Base-by-base conservation (phyloP, 1,140 invertebrate genomes). In the Adoxophyes honmai region DNA sequence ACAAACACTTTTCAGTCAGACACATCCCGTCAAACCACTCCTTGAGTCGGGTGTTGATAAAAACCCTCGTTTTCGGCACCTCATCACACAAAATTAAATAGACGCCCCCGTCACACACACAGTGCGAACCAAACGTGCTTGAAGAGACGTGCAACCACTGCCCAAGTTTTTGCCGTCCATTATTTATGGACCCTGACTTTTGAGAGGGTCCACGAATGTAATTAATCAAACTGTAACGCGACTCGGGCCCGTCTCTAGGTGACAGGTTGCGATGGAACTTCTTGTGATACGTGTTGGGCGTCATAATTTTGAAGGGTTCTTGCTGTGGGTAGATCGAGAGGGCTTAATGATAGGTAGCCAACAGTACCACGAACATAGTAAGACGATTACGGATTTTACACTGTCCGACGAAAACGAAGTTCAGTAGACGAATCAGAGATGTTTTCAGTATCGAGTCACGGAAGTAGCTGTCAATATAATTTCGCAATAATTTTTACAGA, bases 281-380 rank as follows among this genome's bases (percentile, higher is more conserved):
- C 42, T 48, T 48, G 42, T n/a, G 16, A 21, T 48, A 48, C 42
- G 42, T 48, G 42, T 13, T 48, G n/a, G 15, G 42, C 42, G 42
- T 48, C 18, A 48, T 48, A 48, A 48, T 48, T 21, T 44, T 48
- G 42, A 33, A 6, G 15, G 11, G 16, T 18, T 48, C 11, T 48
- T 11, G 42, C 16, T 21, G 2, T 13, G 16, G 21, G 16, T 48
- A 18, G 15, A 16, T 15, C 1, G 38, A 39, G 18, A 15, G 13
- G 14, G 6, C n/a, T 7, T 28, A 28, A 33, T 44, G 15, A 4
- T 44, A 21, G 16, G 16, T 44, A n/a, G n/a, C n/a, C n/a, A n/a
- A n/a, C n/a, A n/a, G n/a, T n/a, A n/a, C n/a, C n/a, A n/a, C n/a
- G n/a, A n/a, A n/a, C n/a, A n/a, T n/a, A n/a, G n/a, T n/a, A n/a